Conservation (phyloP, 2,113 vertebrate genomes). For the Daubentonia madagascariensis region DNA sequence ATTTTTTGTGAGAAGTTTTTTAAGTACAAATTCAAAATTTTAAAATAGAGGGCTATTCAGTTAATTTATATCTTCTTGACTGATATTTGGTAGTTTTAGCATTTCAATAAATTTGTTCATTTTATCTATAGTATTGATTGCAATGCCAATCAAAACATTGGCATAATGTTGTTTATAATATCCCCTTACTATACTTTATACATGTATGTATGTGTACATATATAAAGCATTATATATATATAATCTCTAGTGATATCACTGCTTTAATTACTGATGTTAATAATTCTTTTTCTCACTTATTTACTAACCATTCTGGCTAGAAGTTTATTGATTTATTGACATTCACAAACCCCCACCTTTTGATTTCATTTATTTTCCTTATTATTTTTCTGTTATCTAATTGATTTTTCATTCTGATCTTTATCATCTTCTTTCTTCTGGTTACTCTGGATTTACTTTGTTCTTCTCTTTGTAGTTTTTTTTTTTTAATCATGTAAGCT, state of each 20-base stretch:
- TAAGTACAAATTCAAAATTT: background rate
- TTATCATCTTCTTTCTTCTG: background rate
- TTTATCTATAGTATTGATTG: background rate
- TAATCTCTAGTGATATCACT: background rate
- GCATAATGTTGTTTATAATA: background rate
- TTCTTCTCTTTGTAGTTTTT: background rate
- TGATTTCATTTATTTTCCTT: background rate
- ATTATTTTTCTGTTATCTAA: background rate
- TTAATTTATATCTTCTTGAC: background rate
- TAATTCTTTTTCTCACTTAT: background rate
- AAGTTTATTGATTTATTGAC: background rate
- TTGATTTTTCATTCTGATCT: background rate
- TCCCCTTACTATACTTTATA: background rate
- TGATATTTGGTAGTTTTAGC: background rate
- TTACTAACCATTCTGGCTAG: background rate
- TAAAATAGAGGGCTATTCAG: background rate
- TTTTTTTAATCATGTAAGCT: background rate
- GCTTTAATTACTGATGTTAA: background rate
- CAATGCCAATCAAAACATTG: background rate
- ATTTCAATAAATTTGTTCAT: background rate
- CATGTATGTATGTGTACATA: too few species aligned
- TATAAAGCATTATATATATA: background rate
- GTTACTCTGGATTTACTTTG: background rate
- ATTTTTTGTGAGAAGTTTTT: background rate
- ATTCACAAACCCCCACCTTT: background rate